Base-by-base conservation (phyloP, 2,888 invertebrate species). In the Magallana nippona region DNA sequence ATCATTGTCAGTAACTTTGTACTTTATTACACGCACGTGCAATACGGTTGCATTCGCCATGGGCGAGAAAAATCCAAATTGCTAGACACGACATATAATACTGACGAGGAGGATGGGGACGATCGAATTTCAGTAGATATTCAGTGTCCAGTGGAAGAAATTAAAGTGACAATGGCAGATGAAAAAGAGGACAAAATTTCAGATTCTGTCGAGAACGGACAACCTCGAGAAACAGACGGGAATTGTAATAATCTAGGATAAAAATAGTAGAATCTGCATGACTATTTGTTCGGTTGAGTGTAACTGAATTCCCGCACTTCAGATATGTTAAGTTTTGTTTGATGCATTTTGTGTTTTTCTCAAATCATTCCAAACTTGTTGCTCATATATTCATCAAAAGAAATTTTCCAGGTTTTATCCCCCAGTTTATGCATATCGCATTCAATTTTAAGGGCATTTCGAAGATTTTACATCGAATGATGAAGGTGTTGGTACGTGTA, bases 1-100 rank as follows among this genome's bases (percentile, higher is more conserved):
- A 93, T 93, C 80, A 92, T 93, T 80, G 93, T 93, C n/a, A 93
- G 92, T 83, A 93, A 93, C 84, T 93, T 93, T 87, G 92, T 93
- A 8, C 85, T 93, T 27, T 93, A 93, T 86, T 93, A 93, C 85
- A 92, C 92, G 19, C 93, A 93, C 85, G 92, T 93, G 32, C 93
- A 93, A 84, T 93, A 92, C 85, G 92, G 92, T 8, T 87, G 92
- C 10, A 89, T 89, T 1, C 82, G 89, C 78, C 57, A 84, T 19
- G 86, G 84, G 78, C 82, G 83, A 44, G 79, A 81, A 32, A 83
- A 83, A 63, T 56, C 82, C 44, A 84, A 84, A 55, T 79, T 82
- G 2, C 71, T 84, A 15, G 84, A 84, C 11, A 79, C 57, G 22
- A 32, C 77, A 11, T 32, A 63, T 32, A 81, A 85, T 44, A 58